Base-by-base conservation (phyloP, 2,113 vertebrate species). In the Cavia aperea region DNA sequence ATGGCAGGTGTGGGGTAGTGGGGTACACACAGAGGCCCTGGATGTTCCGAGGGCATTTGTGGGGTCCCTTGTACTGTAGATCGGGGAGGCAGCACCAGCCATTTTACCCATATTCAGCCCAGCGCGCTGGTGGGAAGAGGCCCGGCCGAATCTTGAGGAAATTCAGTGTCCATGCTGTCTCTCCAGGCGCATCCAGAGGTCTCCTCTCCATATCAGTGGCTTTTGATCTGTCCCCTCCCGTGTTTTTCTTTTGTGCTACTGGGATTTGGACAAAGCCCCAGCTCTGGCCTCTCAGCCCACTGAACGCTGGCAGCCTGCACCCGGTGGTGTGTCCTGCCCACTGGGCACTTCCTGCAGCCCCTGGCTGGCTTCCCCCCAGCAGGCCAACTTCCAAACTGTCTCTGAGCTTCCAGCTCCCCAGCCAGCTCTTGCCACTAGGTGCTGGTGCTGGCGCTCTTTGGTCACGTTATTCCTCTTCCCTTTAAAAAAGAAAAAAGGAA, bases 71-170 rank as follows among this genome's bases (percentile, higher is more conserved):
- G 43, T 68, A 78, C 75, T 23, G 5, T 10, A 3, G 5, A 51
- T 2, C 18, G 29, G 72, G 58, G 46, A 54, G 70, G 16, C 43
- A 56, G 29, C 11, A 4, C n/a, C 0, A 8, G 16, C 9, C 18
- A 9, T 18, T 39, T 13, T 5, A 2, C 60, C 70, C 62, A 49
- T 12, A 9, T 29, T 31, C 43, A 24, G n/a, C 5, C n/a, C 26
- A 26, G 2, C 1, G 2, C 0, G 10, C 10, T 3, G 5, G 5
- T 54, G 46, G 70, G 2, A 36, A 49, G 11, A 26, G 12, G 16
- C 11, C 33, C 33, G 72, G 24, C 33, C 1, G 2, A 81, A 23
- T 46, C 56, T 24, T n/a, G 26, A 4, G 5, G 86, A 31, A 13
- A 51, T 31, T 62, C 15, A 15, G 86, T 51, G 46, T 62, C 15